Evolutionary conservation across 1,140 invertebrate genomes (phyloP).

Genomic region (Rhyzopertha dominica): DNA sequence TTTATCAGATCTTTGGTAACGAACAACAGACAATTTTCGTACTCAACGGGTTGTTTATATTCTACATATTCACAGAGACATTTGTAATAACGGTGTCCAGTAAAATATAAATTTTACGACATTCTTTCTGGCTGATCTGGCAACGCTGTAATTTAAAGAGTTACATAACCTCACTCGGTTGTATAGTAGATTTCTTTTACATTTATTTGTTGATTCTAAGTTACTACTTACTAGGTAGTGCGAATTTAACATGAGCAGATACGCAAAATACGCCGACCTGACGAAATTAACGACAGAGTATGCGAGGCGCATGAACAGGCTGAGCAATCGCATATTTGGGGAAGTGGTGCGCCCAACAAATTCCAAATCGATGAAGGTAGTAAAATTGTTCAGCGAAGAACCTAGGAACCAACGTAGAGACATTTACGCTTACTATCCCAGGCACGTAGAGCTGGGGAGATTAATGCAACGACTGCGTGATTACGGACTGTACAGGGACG

Average conservation of each 20-base stretch:
- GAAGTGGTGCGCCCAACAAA: slow-evolving; percentile 76
- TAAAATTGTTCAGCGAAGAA: slow-evolving; percentile 69
- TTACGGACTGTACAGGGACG: slow-evolving; percentile 81
- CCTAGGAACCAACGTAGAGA: slow-evolving; percentile 70
- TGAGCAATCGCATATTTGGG: slow-evolving; percentile 86
- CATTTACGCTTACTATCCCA: slow-evolving; percentile 80
- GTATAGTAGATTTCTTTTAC: too few relatives aligned
- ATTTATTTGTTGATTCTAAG: too few relatives aligned
- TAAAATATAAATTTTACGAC: too few relatives aligned
- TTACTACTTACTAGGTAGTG: too few relatives aligned
- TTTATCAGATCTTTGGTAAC: too few relatives aligned
- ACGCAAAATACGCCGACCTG: slow-evolving; percentile 64
- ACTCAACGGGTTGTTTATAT: too few relatives aligned
- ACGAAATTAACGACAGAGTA: slow-evolving; percentile 69
- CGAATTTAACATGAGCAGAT: slow-evolving; percentile 41
- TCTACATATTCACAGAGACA: too few relatives aligned
- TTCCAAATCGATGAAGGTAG: slow-evolving; percentile 73
- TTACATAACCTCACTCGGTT: too few relatives aligned
- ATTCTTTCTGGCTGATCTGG: too few relatives aligned
- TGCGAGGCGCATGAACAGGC: slow-evolving; percentile 75
- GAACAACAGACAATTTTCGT: too few relatives aligned
- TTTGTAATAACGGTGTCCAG: too few relatives aligned
- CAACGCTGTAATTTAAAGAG: too few relatives aligned
- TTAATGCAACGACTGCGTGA: slow-evolving; percentile 66
- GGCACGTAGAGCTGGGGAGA: slow-evolving; percentile 67